Evolutionary conservation across 1,140 invertebrate genomes (phyloP), one percentile per base, ranked within the genome.

Genomic region (Pantala flavescens): DNA sequence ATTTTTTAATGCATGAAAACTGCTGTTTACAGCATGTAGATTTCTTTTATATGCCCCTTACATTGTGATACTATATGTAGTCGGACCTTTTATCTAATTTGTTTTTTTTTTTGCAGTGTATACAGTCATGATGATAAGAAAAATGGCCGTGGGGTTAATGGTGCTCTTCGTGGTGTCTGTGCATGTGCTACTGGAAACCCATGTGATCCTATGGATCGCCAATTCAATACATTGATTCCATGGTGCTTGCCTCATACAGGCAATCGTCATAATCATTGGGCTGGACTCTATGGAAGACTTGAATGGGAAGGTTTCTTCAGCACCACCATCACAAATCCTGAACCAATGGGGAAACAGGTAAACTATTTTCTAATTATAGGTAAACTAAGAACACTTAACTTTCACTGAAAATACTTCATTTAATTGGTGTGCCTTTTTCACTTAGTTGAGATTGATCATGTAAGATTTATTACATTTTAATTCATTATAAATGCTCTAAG

Each of bases 161-260:
- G 90, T 16, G 84, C 83, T 10, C 82, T 89, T 75, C 84, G 91
- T 76, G 94, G 93, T 24, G 93, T 96, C 43, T 96, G 94, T 81
- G 83, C 85, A 14, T 96, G 94, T 84, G 89, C 89, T 1, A 82
- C 79, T 19, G 88, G 86, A 9, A 82, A 82, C 7, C 19, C 84
- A 0, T 95, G 93, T 82, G 88, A 91, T 80, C 85, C 90, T 0
- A 81, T 84, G 77, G 91, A 93, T 82, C 87, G 88, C 73, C 94
- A 96, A 84, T 90, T 89, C 79, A 91, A 93, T 81, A 95, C 94
- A 0, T 81, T 96, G 43, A 92, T 96, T 73, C 94, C 94, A 0
- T 96, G 94, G 94, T 95, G 93, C 81, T 84, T 96, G 74, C 93
- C 93, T 24, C 94, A 96, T 81, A 96, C 94, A 0, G 91, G 88